Evolutionary conservation across 1,140 invertebrate species (phyloP), one percentile per base, ranked within the genome.

Genomic region (Brachionus manjavacas): DNA sequence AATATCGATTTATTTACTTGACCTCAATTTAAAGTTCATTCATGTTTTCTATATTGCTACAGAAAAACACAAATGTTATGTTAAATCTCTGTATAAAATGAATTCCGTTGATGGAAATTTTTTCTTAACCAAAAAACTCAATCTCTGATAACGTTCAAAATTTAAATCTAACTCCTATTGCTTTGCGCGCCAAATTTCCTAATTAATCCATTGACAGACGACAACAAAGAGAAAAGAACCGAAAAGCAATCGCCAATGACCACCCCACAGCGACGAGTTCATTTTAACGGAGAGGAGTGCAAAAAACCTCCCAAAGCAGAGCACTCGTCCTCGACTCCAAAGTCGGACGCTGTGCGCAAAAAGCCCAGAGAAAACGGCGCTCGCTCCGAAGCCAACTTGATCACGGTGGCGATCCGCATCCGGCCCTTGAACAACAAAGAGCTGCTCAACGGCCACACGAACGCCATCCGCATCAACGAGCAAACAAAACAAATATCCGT

Each of bases 401-500:
- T 89, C 2, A 89, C 88, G 85, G 88, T 89, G 28, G 88, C 88
- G 31, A 87, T 89, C 9, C 85, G 88, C 28, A 87, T 88, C 23
- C 83, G 88, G 28, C 88, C 88, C 1, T 31, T 88, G 0, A 89
- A 88, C 39, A 28, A 2, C 16, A 64, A 81, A 64, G 79, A 81
- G 35, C 28, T 20, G 14, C 11, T 43, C 0, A 49, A 81, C 43
- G 79, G 79, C 14, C 35, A 41, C 28, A 43, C 35, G 14, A 81
- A 64, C 25, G 28, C 55, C n/a, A 43, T 68, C 14, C 35, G 31
- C 9, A 16, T 81, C 6, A 81, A 81, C 25, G 52, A 66, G 16
- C 55, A 66, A 66, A 68, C 35, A 23, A 68, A 81, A 25, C 39
- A 81, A 66, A 39, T 66, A 23, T 68, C 43, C 3, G 28, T 81